phyloP scores from a whole-genome alignment of 2,113 vertebrate genomes.

The Chauna torquata region DNA sequence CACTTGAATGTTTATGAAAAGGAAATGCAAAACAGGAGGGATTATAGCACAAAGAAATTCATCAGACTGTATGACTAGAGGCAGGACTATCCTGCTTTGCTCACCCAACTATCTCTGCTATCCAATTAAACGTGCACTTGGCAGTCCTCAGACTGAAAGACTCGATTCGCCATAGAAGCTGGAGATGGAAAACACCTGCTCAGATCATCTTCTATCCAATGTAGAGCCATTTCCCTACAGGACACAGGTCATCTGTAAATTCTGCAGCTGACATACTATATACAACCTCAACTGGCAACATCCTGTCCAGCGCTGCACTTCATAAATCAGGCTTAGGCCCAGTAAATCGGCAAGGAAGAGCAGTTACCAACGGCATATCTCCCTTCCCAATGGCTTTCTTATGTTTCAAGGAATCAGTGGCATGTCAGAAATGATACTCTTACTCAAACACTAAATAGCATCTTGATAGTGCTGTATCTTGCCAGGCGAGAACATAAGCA shows the following conservation, averaged over 20 bases:
- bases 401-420: slow-evolving; percentile 12
- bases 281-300: slow-evolving; percentile 41
- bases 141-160: background rate
- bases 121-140: slow-evolving; percentile 46
- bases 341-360: background rate
- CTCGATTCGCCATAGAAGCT: background rate
- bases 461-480: background rate
- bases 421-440: slow-evolving; percentile 37
- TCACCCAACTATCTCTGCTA: slow-evolving; percentile 8
- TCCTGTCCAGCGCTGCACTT: slow-evolving; percentile 49
- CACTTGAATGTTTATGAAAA: background rate
- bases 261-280: slow-evolving; percentile 24
- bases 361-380: background rate
- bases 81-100: background rate
- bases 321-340: slow-evolving; percentile 43
- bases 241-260: slow-evolving; percentile 44
- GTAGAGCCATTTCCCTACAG: slow-evolving; percentile 1
- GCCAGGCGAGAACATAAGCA: slow-evolving; percentile 54
- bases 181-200: slow-evolving; percentile 63
- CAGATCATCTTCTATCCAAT: background rate
- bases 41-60: background rate
- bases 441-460: slow-evolving; percentile 25
- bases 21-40: background rate
- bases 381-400: background rate
- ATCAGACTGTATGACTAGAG: background rate